Percentiles rank a stretch among this genome's conserved stretches.
These are phyloP conservation scores for Pristionchus arcanus DNA, from an alignment of 2,888 invertebrate genomes.

Conservation along the genomic window DNA sequence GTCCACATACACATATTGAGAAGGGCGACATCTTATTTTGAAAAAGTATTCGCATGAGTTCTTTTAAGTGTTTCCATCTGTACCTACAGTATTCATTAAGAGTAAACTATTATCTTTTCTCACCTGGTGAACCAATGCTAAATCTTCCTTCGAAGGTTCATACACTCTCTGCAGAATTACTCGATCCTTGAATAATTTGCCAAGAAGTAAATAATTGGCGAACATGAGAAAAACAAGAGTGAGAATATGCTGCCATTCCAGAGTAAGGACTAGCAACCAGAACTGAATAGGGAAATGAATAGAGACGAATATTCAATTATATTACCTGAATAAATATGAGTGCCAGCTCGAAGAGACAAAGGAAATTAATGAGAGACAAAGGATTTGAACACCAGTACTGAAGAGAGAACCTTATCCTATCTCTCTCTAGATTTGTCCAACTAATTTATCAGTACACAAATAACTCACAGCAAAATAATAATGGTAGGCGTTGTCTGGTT, in stretches of 20 bases:
- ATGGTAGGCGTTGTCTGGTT: slow-evolving; percentile 90
- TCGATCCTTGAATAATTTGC: slow-evolving; percentile 88
- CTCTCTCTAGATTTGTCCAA: neutral
- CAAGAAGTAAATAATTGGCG: slow-evolving; percentile 93
- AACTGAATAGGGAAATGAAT: slow-evolving; percentile 83
- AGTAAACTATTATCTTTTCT: neutral
- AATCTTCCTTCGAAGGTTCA: slow-evolving; percentile 74
- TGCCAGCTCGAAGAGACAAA: slow-evolving; percentile 83
- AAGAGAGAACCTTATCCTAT: slow-evolving; percentile 76
- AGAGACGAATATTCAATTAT: no score
- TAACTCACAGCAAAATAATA: slow-evolving; percentile 90
- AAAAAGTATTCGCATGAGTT: neutral
- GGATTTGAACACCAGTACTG: slow-evolving; percentile 93
- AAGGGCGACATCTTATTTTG: no score
- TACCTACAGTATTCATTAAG: neutral
- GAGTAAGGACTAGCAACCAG: slow-evolving; percentile 87
- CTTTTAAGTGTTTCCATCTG: slow-evolving; percentile 21
- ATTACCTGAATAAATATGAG: slow-evolving; percentile 64
- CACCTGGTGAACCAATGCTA: slow-evolving; percentile 69
- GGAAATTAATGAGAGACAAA: slow-evolving; percentile 83
- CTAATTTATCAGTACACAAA: neutral
- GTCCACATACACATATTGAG: no score
- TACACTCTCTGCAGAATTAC: slow-evolving; percentile 75
- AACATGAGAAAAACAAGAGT: slow-evolving; percentile 90
- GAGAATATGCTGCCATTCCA: slow-evolving; percentile 93